Base-by-base conservation (phyloP, 2,888 invertebrate species). In the Fissipunctia ypsillon region DNA sequence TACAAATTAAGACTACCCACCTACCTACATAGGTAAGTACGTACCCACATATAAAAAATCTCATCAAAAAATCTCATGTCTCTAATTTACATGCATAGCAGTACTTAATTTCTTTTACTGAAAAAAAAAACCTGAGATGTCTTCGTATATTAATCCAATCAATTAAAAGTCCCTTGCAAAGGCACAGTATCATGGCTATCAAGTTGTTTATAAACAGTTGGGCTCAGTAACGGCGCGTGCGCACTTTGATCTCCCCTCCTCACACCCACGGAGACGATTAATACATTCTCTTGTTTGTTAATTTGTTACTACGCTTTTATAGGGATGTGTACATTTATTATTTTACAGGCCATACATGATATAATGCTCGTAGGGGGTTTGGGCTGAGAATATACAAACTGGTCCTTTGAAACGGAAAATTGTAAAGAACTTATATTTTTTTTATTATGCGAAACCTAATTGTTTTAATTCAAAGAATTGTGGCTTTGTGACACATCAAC, bases 131-230 rank as follows among this genome's bases (percentile, higher is more conserved):
- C n/a, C 3, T 14, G 3, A 19, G n/a, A 57, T 45, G 28, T 74
- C 25, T 16, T 12, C 12, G n/a, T 31, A 22, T 54, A 19, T 22
- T 56, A 74, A 79, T 84, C 22, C 25, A 22, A 84, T 66, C 43
- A 61, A 77, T 73, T 73, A 73, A 84, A 71, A 60, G 45, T 43
- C 48, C 50, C 59, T 45, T 56, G 28, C 65, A 54, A 65, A 64
- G 61, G 31, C 14, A 63, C 38, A 50, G 71, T 76, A 83, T 84
- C 80, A 77, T 22, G 52, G 57, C 61, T 80, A 88, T 89, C 82
- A 86, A 78, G 85, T 79, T 91, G 89, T 89, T 90, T 89, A 89
- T 89, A 89, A 89, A 89, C 88, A 88, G 77, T 85, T 75, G 82
- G 79, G 84, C 63, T 77, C 66, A 64, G 83, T 83, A 73, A 84